Conservation (phyloP, 2,797 vertebrate species). For the Anguilla megastoma region DNA sequence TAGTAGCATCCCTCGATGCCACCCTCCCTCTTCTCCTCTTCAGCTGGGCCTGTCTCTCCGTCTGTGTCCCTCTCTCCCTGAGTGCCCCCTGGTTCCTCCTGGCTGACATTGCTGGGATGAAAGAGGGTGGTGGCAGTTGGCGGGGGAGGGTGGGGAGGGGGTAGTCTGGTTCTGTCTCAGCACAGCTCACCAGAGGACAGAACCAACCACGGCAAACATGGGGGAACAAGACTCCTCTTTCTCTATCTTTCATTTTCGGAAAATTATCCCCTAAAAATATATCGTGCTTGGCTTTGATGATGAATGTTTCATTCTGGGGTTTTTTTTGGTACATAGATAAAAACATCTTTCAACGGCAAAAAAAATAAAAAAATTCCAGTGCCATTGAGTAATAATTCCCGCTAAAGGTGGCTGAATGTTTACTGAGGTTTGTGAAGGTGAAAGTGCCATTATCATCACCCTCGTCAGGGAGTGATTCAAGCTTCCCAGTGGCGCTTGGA, state of each 20-base stretch:
- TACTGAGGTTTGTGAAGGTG: conserved; percentile 11
- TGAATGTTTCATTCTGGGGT: conserved; percentile 2
- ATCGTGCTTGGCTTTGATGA: conserved; percentile 25
- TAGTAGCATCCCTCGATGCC: not conserved
- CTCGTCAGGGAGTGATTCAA: conserved; percentile 8
- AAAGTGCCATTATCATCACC: conserved; percentile 7
- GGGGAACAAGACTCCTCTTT: conserved; percentile 33
- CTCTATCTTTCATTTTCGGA: conserved; percentile 17
- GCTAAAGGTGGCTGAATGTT: conserved; percentile 20
- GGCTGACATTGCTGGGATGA: conserved; percentile 23
- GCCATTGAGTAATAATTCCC: conserved; percentile 29
- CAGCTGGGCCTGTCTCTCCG: conserved; percentile 5
- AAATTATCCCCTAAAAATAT: conserved; percentile 29
- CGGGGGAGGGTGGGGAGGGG: conserved; percentile 18
- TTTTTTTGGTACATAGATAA: conserved; percentile 31
- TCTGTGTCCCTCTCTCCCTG: conserved; percentile 41
- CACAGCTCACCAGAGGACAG: conserved; percentile 33
- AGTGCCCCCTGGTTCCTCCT: not conserved
- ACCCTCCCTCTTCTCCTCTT: not conserved
- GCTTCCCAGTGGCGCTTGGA: conserved; percentile 8
- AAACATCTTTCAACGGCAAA: conserved; percentile 32
- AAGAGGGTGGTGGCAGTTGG: not conserved
- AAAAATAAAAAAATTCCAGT: conserved; percentile 11
- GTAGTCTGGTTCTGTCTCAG: conserved; percentile 25
- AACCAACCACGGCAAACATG: conserved; percentile 31